Evolutionary conservation across 2,113 vertebrate genomes (phyloP).

Genomic region (Myanophis thanlyinensis): DNA sequence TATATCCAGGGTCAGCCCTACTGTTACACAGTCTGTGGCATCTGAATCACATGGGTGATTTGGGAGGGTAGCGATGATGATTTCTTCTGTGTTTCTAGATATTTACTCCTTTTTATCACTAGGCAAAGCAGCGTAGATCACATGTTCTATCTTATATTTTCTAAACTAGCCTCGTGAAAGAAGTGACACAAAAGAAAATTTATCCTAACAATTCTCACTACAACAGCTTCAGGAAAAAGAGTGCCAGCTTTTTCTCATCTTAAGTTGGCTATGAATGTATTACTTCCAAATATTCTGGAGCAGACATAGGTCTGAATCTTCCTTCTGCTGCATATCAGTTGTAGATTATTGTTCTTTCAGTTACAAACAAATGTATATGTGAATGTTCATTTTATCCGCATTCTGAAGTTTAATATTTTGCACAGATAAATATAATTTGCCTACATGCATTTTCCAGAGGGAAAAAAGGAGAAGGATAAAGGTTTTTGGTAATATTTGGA

Average conservation of each 20-base stretch:
- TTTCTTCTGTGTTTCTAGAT: background rate
- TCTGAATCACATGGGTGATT: background rate
- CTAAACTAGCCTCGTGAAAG: background rate
- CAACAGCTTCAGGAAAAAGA: background rate
- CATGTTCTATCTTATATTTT: background rate
- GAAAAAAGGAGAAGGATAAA: background rate
- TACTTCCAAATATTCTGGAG: background rate
- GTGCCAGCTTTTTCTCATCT: background rate
- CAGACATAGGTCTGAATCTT: background rate
- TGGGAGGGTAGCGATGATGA: background rate
- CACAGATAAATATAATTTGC: background rate
- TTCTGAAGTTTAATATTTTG: background rate
- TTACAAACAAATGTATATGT: background rate
- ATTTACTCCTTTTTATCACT: background rate
- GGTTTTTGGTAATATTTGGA: background rate
- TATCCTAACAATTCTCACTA: background rate
- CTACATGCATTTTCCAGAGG: background rate
- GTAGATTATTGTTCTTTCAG: background rate
- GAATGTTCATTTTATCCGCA: background rate
- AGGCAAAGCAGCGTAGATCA: background rate
- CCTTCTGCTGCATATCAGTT: background rate
- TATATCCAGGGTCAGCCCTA: background rate
- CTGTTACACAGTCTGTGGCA: background rate
- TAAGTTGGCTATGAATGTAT: background rate
- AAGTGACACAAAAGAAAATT: background rate